Base-by-base conservation (phyloP, 2,797 vertebrate species). In the Acrossocheilus fasciatus region DNA sequence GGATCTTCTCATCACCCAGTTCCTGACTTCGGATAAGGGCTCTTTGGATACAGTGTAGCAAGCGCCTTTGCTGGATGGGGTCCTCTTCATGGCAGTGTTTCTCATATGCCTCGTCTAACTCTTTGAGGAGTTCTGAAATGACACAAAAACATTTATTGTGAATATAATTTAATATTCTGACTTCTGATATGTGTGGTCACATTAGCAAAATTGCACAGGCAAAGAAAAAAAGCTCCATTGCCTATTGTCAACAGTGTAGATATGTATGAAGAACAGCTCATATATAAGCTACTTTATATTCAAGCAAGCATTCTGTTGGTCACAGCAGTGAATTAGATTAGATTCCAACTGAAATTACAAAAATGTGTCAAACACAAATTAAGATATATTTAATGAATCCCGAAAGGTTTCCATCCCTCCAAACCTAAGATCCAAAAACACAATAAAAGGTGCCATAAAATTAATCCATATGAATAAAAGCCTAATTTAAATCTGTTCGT, bases 1-100 rank as follows among this genome's bases (percentile, higher is more conserved):
- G 98, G 90, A 99, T 98, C 93, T 99, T 98, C 93, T 99, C 98
- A 0, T 99, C 98, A 0, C 98, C 98, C 9, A 99, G 95, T 86
- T 99, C 98, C 92, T 99, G 98, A 92, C 98, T 98, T 47, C 96
- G 97, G 80, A 99, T 99, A 91, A 99, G 92, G 0, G 96, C 96
- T 89, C 98, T 95, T 94, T 99, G 98, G 87, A 99, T 98, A 84
- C 96, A 96, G 89, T 97, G 94, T 89, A 98, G 92, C 84, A 97
- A 93, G 59, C 97, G 95, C 59, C 96, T 94, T 85, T 96, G 96
- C 93, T 98, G 98, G 83, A 95, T 89, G 0, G 96, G 91, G 89
- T 99, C 98, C 0, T 96, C 93, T 91, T 99, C 98, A 5, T 96
- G 95, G 66, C 94, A 95, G 89, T 98, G 97, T 39, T 96, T 96